Evolutionary conservation across 1,140 invertebrate genomes (phyloP).

Genomic region (Drosophila ohnishii): DNA sequence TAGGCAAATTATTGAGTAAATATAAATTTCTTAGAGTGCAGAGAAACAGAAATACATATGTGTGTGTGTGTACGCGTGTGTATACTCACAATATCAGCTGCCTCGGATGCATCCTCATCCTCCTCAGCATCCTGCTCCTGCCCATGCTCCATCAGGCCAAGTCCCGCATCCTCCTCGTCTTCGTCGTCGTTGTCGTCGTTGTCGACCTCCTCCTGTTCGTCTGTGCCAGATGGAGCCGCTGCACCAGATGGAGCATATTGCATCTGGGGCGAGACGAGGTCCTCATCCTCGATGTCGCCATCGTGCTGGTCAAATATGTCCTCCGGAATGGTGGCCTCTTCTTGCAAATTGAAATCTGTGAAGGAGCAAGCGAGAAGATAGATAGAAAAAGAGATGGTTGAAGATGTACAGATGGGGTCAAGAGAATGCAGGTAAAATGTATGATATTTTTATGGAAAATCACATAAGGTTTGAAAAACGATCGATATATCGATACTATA

Average conservation of each 20-base stretch:
- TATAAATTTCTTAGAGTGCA: conserved; percentile 14
- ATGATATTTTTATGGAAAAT: background rate
- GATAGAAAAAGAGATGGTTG: background rate
- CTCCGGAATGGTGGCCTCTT: conserved; percentile 77
- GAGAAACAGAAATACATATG: background rate
- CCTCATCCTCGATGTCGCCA: conserved; percentile 56
- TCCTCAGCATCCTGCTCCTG: conserved; percentile 3
- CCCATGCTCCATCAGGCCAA: conserved; percentile 13
- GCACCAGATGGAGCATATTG: conserved; percentile 43
- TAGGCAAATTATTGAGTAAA: background rate
- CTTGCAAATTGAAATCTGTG: conserved; percentile 80
- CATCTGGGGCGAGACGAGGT: conserved; percentile 34
- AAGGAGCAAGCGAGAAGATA: conserved; percentile 20
- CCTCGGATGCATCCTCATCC: conserved; percentile 60
- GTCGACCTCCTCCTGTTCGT: background rate
- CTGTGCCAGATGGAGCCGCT: conserved; percentile 3
- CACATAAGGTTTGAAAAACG: background rate
- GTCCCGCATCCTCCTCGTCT: conserved; percentile 3
- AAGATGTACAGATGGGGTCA: background rate
- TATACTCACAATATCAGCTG: conserved; percentile 76
- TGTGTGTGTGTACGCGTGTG: conserved; percentile 9
- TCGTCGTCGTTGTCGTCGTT: background rate
- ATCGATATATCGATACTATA: background rate
- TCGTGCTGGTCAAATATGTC: conserved; percentile 79
- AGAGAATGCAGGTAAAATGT: background rate